These are phyloP conservation scores for Zelostemma sp. DNA, from an alignment of 1,140 invertebrate species.

Conservation along the genomic window DNA sequence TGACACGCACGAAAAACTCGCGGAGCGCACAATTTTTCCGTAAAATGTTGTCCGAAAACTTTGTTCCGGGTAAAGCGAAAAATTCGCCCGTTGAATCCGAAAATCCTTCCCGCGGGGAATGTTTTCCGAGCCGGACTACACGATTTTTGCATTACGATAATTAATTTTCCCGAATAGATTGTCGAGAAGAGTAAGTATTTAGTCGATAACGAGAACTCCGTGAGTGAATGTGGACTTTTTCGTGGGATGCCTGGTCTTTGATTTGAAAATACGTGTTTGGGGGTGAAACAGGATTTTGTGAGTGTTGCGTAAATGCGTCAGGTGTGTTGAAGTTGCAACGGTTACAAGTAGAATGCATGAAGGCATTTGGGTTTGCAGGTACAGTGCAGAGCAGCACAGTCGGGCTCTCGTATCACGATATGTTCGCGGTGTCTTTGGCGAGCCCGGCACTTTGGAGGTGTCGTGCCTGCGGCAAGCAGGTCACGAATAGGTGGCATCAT, in stretches of 20 bases:
- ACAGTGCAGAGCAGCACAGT: conserved; percentile 61
- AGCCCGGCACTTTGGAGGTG: conserved; percentile 81
- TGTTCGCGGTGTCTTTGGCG: conserved; percentile 80
- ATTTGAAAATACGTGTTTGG: too few relatives aligned
- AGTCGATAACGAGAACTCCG: neutral
- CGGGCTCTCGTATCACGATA: conserved; percentile 82
- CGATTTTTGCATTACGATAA: too few relatives aligned
- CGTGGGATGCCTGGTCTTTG: too few relatives aligned
- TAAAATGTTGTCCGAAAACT: conserved; percentile 17
- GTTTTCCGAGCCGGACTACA: too few relatives aligned
- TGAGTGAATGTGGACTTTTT: neutral
- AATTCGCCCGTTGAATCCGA: too few relatives aligned
- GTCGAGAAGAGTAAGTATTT: too few relatives aligned
- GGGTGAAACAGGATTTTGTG: too few relatives aligned
- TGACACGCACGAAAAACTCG: conserved; percentile 8
- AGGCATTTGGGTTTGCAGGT: conserved; percentile 66
- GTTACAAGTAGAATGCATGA: conserved; percentile 46
- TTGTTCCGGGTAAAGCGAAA: too few relatives aligned
- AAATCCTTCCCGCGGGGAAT: too few relatives aligned
- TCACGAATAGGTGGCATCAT: conserved; percentile 89
- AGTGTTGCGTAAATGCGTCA: too few relatives aligned
- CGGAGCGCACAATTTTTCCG: conserved; percentile 15
- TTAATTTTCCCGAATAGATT: too few relatives aligned
- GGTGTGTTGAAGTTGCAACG: neutral
- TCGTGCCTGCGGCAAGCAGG: conserved; percentile 85